These are phyloP conservation scores for Sebastes fasciatus DNA, from an alignment of 2,113 vertebrate genomes.

Conservation along the genomic window DNA sequence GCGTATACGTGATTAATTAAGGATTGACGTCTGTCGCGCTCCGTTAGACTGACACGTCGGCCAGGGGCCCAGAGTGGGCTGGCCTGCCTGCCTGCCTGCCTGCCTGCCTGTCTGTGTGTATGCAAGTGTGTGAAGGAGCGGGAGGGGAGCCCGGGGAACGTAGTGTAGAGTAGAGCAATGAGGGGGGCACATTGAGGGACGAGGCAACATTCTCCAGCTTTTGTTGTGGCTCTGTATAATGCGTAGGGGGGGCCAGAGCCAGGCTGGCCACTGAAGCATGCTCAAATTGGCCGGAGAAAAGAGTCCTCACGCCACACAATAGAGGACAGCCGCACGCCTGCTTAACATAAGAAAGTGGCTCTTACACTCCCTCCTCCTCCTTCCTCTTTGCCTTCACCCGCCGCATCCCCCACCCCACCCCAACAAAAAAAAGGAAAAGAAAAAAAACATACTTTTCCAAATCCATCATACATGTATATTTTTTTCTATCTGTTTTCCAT, in stretches of 20 bases:
- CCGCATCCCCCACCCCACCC: constrained; percentile 16
- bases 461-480: constrained; percentile 1
- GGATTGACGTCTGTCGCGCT: constrained; percentile 80
- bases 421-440: constrained; percentile 4
- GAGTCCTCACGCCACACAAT: constrained; percentile 84
- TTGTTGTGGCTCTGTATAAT: constrained; percentile 83
- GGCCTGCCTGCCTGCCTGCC: constrained; percentile 45
- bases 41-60: constrained; percentile 77
- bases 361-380: constrained; percentile 68
- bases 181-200: constrained; percentile 72
- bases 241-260: constrained; percentile 77
- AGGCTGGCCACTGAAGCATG: constrained; percentile 82
- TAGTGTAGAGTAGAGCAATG: constrained; percentile 79
- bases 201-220: constrained; percentile 83
- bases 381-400: constrained; percentile 50
- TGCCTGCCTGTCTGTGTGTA: constrained; percentile 37
- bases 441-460: constrained; percentile 35
- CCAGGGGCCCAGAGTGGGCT: constrained; percentile 68
- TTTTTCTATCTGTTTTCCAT: background rate
- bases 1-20: constrained; percentile 85
- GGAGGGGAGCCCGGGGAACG: constrained; percentile 75
- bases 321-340: constrained; percentile 83
- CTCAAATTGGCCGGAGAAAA: constrained; percentile 85
- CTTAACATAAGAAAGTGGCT: constrained; percentile 85
- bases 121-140: constrained; percentile 69